A percentile compares a stretch with the other conserved stretches of the same genome.
These are phyloP conservation scores for Hyphantria cunea DNA, from an alignment of 1,140 invertebrate genomes.

Conservation along the genomic window DNA sequence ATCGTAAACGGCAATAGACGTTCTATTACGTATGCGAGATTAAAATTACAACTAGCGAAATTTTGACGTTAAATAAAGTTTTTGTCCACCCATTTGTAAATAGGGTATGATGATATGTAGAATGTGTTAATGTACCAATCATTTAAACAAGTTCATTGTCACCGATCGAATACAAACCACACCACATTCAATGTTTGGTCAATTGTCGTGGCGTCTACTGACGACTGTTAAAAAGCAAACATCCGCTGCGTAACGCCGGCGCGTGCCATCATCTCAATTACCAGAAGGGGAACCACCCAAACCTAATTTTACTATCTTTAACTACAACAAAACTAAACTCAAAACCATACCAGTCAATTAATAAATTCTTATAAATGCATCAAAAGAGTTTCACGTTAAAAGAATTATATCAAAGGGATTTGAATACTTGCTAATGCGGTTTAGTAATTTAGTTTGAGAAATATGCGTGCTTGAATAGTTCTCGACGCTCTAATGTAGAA, in stretches of 20 bases:
- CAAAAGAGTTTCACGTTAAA: background rate
- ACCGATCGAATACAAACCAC: no score
- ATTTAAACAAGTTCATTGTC: no score
- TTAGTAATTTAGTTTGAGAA: slow-evolving; percentile 12
- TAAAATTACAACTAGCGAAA: no score
- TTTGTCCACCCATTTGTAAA: no score
- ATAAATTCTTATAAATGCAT: slow-evolving; percentile 1
- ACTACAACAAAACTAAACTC: background rate
- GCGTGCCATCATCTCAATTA: slow-evolving; percentile 2
- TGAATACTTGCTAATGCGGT: background rate
- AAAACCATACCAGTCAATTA: slow-evolving; percentile 4
- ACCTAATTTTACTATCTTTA: no score
- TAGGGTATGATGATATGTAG: no score
- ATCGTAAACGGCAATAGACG: no score
- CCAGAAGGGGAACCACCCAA: no score
- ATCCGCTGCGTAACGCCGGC: slow-evolving; percentile 11
- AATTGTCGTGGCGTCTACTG: slow-evolving; percentile 2
- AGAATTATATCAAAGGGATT: slow-evolving; percentile 8
- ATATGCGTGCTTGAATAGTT: slow-evolving; percentile 13
- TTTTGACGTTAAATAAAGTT: no score
- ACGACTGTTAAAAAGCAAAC: slow-evolving; percentile 13
- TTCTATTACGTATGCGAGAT: no score
- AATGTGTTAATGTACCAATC: no score
- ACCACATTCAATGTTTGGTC: no score
- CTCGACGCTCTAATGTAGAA: slow-evolving; percentile 18